Percentiles rank a stretch among this genome's conserved stretches.
Conservation (phyloP, 2,888 invertebrate species). For the Serrognathus titanus region DNA sequence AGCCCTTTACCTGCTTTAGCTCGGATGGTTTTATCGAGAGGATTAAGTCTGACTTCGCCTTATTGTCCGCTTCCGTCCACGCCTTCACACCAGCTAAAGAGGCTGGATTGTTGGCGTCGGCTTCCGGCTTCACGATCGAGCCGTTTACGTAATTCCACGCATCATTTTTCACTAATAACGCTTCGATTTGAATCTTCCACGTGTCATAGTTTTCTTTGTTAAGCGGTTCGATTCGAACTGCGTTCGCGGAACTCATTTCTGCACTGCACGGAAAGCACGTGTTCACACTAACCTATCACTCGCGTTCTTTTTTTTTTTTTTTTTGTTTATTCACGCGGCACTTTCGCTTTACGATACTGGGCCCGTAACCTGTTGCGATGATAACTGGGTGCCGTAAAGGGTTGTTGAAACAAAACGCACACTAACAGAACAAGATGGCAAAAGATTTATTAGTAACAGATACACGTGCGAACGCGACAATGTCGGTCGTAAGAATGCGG, state of each 20-base stretch:
- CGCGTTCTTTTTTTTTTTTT: too few relatives aligned
- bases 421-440: too few relatives aligned
- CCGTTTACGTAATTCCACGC: conserved; percentile 19
- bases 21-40: conserved; percentile 30
- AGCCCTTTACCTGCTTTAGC: conserved; percentile 35
- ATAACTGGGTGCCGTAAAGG: too few relatives aligned
- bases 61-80: conserved; percentile 11
- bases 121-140: conserved; percentile 3
- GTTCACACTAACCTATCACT: background rate
- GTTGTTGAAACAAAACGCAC: too few relatives aligned
- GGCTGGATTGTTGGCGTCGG: background rate
- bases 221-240: conserved; percentile 13
- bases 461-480: too few relatives aligned
- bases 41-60: conserved; percentile 26
- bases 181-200: conserved; percentile 24
- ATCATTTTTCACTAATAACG: conserved; percentile 20
- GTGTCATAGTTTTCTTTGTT: conserved; percentile 23
- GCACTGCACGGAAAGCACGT: background rate
- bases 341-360: background rate
- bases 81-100: background rate
- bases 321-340: too few relatives aligned
- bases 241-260: conserved; percentile 3
- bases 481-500: too few relatives aligned
- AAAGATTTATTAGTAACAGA: too few relatives aligned
- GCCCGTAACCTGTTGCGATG: conserved; percentile 3